These are phyloP conservation scores for Muscicapa striata DNA, from an alignment of 2,797 vertebrate species.

Conservation along the genomic window DNA sequence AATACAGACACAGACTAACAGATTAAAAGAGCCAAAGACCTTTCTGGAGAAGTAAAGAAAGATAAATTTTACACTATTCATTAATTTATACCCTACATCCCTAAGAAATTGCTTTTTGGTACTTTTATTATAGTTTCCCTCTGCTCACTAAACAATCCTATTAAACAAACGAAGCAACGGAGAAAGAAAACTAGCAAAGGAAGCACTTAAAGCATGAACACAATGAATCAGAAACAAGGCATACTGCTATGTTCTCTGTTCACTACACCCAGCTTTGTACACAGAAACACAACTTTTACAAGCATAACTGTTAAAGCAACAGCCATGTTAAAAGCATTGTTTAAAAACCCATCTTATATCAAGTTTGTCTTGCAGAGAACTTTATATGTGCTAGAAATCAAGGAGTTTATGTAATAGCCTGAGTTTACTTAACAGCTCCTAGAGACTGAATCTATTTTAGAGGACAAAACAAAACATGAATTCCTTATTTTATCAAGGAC, in stretches of 20 bases:
- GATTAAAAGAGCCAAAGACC: neutral
- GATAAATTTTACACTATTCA: neutral
- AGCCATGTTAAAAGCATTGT: neutral
- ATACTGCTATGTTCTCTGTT: neutral
- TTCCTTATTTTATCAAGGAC: neutral
- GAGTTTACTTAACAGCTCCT: neutral
- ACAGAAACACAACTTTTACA: neutral
- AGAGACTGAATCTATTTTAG: neutral
- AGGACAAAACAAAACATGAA: neutral
- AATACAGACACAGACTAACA: neutral
- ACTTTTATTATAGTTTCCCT: neutral
- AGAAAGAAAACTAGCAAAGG: neutral
- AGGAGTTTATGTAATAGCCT: fast-evolving
- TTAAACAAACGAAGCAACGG: neutral
- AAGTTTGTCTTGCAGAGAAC: neutral
- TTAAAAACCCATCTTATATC: neutral
- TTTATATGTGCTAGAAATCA: neutral
- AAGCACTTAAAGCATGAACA: neutral
- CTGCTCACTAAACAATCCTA: neutral
- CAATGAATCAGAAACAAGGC: neutral
- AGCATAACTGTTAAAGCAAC: neutral
- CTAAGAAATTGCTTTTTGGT: neutral
- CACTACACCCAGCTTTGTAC: neutral
- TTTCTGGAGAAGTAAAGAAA: neutral
- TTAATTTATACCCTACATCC: neutral